These are phyloP conservation scores for Pantherophis guttatus DNA, from an alignment of 2,113 vertebrate genomes.

Conservation along the genomic window DNA sequence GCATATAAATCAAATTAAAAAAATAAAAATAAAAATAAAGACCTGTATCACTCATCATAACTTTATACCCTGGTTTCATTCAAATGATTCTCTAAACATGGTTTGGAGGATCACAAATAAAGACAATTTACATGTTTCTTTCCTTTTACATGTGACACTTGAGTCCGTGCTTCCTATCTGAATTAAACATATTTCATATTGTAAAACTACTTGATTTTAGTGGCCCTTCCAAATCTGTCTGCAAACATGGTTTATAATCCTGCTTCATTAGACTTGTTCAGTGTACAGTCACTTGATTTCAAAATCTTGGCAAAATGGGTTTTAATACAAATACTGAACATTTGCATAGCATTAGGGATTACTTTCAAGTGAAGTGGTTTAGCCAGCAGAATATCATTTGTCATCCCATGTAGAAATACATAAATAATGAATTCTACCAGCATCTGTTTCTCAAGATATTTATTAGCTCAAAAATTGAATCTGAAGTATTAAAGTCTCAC, in stretches of 20 bases:
- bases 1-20: no score
- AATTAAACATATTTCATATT: not conserved
- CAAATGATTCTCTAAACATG: not conserved
- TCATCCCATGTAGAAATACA: not conserved
- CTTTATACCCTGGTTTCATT: not conserved
- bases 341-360: not conserved
- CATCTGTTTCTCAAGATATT: not conserved
- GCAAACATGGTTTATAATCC: not conserved
- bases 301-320: not conserved
- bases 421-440: not conserved
- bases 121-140: not conserved
- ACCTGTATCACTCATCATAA: not conserved
- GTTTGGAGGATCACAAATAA: not conserved
- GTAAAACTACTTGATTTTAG: not conserved
- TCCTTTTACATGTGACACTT: not conserved
- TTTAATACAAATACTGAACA: not conserved
- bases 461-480: not conserved
- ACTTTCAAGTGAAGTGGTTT: not conserved
- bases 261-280: not conserved
- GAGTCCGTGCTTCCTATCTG: not conserved
- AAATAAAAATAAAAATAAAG: not conserved
- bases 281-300: not conserved
- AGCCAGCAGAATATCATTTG: not conserved
- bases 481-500: not conserved
- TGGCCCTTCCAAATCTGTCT: not conserved